Percentiles rank a stretch among this genome's conserved stretches.
Evolutionary conservation across 2,113 vertebrate species (phyloP).

Genomic region (Agapornis roseicollis): DNA sequence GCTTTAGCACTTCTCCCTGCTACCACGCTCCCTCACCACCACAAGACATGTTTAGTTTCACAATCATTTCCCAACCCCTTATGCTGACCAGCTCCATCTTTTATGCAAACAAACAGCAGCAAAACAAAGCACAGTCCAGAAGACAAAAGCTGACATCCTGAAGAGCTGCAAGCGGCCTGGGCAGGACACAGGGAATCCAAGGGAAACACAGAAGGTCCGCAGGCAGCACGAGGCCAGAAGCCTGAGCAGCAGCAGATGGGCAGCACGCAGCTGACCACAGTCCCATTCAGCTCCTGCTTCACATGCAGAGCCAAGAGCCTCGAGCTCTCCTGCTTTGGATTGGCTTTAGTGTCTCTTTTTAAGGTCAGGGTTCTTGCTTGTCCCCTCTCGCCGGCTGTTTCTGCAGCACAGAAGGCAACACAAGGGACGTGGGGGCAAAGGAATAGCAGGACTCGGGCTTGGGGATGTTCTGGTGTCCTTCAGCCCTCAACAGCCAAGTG

Average conservation of each 20-base stretch:
- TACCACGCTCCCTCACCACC: neutral
- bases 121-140: neutral
- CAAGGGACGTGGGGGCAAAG: neutral
- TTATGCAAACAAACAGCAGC: neutral
- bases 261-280: neutral
- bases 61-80: neutral
- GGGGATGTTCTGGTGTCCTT: neutral
- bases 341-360: neutral
- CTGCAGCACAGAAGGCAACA: neutral
- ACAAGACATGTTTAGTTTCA: neutral
- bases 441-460: neutral
- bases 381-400: neutral
- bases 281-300: neutral
- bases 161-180: neutral
- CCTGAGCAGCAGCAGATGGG: neutral
- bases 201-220: neutral
- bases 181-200: neutral
- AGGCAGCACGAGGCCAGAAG: neutral
- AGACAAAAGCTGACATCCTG: accelerated
- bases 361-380: neutral
- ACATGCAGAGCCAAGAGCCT: neutral
- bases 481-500: neutral
- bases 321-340: neutral
- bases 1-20: neutral
- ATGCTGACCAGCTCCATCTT: neutral